These are phyloP conservation scores for Nerophis lumbriciformis DNA, from an alignment of 2,113 vertebrate species.

Conservation along the genomic window DNA sequence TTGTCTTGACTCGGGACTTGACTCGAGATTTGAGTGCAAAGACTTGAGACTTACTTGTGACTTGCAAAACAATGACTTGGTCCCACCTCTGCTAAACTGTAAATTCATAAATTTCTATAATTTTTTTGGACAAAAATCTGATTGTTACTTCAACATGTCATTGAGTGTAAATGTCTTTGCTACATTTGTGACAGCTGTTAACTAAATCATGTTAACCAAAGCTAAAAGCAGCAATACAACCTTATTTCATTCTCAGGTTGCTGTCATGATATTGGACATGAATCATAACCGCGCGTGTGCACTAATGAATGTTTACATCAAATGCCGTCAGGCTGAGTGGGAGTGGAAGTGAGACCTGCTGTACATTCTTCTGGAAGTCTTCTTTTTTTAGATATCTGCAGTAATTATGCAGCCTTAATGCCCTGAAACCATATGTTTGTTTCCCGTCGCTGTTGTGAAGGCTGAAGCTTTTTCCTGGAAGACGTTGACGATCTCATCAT, in stretches of 20 bases:
- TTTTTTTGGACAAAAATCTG: no score
- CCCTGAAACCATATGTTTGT: slow-evolving; percentile 34
- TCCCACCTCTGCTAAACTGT: no score
- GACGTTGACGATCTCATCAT: neutral
- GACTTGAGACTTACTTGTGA: no score
- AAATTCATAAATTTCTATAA: no score
- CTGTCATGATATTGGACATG: neutral
- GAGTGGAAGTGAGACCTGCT: slow-evolving; percentile 30
- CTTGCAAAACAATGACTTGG: no score
- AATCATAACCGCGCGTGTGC: slow-evolving; percentile 2
- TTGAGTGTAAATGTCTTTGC: no score
- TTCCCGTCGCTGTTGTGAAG: neutral
- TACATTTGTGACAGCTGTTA: no score
- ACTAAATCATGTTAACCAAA: no score
- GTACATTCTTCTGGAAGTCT: slow-evolving; percentile 34
- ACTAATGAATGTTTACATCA: slow-evolving; percentile 55
- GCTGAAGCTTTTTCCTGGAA: neutral
- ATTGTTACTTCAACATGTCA: no score
- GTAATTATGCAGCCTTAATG: slow-evolving; percentile 45
- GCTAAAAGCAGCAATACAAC: no score
- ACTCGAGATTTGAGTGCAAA: no score
- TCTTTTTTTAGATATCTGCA: slow-evolving; percentile 22
- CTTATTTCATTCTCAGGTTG: neutral
- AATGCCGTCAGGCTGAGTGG: slow-evolving; percentile 41
- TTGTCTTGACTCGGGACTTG: no score